Base-by-base conservation (phyloP, 2,797 vertebrate species). In the Sandelia bainsii region DNA sequence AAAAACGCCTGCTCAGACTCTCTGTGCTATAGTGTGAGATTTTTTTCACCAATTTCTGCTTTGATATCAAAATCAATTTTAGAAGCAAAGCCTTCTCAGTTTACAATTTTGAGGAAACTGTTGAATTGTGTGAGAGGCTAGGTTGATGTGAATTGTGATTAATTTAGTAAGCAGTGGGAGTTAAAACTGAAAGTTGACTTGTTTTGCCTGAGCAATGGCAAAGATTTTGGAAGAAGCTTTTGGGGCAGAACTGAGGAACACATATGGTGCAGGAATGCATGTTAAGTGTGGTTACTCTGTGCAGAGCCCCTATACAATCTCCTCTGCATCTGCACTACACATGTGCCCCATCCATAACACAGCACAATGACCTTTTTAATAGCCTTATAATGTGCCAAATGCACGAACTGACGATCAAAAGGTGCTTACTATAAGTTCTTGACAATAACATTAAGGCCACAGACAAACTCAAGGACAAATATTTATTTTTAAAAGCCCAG, bases 321-420 rank as follows among this genome's bases (percentile, higher is more conserved):
- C 48, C 72, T 68, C 69, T 68, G 90, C 93, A 93, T 94, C 90
- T 93, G 93, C 83, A 40, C 49, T 44, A 53, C 92, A 93, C 58
- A 64, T 91, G 89, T 70, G 71, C 69, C 39, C 34, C n/a, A 10
- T 76, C 84, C 62, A 77, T 86, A 88, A 87, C 84, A 80, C 67
- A 48, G 74, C 50, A 76, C 1, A 19, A 69, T 77, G 79, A 86
- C 70, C 80, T 66, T 70, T 79, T 91, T 75, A 83, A 84, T 48
- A 62, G 53, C 6, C 63, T 48, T 57, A 52, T 66, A 67, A 49
- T 52, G 52, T 39, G 23, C 23, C 40, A 73, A 83, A 89, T 48
- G 50, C 70, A 69, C 75, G 69, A 85, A 27, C 6, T 64, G 58
- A 23, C 37, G 62, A 65, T 60, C 37, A 42, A 54, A 72, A 69